A percentile compares a stretch with the other conserved stretches of the same genome.
phyloP scores from a whole-genome alignment of 2,797 vertebrate species.

The Centropyge bicolor region DNA sequence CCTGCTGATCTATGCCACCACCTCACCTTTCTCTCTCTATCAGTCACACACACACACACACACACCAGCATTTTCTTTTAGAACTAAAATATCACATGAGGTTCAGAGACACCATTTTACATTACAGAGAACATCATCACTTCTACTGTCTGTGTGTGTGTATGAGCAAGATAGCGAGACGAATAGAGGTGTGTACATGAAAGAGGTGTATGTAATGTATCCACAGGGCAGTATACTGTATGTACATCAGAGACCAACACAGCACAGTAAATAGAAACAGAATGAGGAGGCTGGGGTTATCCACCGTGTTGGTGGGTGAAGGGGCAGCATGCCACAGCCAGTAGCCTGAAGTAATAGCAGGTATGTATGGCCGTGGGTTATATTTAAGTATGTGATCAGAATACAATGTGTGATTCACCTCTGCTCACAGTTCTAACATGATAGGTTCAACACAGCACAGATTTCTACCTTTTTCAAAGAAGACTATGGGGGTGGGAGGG shows the following conservation, averaged over 20 bases:
- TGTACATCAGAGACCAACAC: conserved; percentile 13
- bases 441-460: background rate
- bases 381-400: conserved; percentile 2
- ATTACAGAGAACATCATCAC: conserved; percentile 19
- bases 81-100: conserved; percentile 20
- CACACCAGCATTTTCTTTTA: conserved; percentile 29
- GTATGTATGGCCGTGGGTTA: background rate
- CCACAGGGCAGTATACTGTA: background rate
- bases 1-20: conserved; percentile 19
- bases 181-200: background rate
- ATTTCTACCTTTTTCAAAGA: background rate
- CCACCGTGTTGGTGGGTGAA: background rate
- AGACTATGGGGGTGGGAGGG: too few species aligned
- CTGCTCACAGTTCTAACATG: background rate
- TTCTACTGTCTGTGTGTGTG: background rate
- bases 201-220: background rate
- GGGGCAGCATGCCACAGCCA: conserved; percentile 1
- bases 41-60: conserved; percentile 9
- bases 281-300: background rate
- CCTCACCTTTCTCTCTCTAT: conserved; percentile 9
- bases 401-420: background rate
- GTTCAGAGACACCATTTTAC: conserved; percentile 15
- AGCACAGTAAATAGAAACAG: conserved; percentile 1
- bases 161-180: background rate
- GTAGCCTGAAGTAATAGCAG: background rate